phyloP scores from a whole-genome alignment of 2,113 vertebrate species.

The Oncorhynchus tshawytscha region DNA sequence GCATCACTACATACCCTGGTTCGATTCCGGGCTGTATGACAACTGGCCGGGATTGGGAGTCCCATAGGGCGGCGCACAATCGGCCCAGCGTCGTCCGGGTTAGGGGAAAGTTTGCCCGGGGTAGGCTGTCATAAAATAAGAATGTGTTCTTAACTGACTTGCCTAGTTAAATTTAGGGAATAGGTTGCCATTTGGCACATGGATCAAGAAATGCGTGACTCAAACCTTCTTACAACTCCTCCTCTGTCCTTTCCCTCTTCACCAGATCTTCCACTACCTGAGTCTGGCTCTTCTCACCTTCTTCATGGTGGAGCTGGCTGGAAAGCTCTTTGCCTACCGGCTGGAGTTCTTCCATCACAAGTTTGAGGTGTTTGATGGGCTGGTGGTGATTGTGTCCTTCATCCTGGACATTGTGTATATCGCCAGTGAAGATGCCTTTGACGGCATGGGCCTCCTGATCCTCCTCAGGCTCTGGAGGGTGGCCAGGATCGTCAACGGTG shows the following conservation, averaged over 20 bases:
- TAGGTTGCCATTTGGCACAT: neutral
- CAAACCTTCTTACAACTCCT: neutral
- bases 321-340: conserved; percentile 85
- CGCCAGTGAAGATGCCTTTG: conserved; percentile 82
- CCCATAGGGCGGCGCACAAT: too few species aligned
- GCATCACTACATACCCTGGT: too few species aligned
- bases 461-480: conserved; percentile 94
- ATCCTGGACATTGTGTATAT: conserved; percentile 83
- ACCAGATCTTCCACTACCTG: conserved; percentile 89
- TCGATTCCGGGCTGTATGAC: too few species aligned
- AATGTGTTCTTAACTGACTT: too few species aligned
- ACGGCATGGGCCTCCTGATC: conserved; percentile 87
- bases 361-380: conserved; percentile 90
- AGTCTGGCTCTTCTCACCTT: conserved; percentile 86
- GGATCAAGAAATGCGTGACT: neutral
- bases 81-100: too few species aligned
- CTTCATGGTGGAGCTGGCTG: conserved; percentile 87
- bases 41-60: too few species aligned
- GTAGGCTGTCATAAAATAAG: too few species aligned
- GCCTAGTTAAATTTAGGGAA: neutral
- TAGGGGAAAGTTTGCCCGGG: too few species aligned
- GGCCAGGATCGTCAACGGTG: conserved; percentile 93
- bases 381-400: conserved; percentile 88
- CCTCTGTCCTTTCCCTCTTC: neutral
- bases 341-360: conserved; percentile 93